phyloP scores from a whole-genome alignment of 2,888 invertebrate genomes.

The Epistrophe grossulariae region DNA sequence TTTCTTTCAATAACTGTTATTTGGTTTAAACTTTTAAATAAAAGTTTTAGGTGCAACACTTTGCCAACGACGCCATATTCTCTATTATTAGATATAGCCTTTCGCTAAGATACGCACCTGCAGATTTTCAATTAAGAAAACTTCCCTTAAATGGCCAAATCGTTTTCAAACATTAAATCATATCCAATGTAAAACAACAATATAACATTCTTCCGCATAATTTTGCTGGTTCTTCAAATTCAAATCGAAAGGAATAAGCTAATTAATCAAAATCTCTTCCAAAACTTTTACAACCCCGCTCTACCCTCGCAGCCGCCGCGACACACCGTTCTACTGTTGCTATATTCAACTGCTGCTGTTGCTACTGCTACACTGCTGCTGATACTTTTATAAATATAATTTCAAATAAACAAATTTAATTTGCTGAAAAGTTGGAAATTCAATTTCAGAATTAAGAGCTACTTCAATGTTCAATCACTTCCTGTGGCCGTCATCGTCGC shows the following conservation, averaged over 20 bases:
- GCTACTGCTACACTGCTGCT: not conserved
- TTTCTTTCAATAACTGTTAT: too few species aligned
- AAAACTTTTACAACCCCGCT: conserved; percentile 25
- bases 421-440: conserved; percentile 56
- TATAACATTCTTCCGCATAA: conserved; percentile 6
- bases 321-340: too few species aligned
- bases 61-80: too few species aligned
- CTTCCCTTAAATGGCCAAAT: not conserved
- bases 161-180: not conserved
- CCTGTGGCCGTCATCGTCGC: not conserved
- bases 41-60: too few species aligned
- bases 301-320: not conserved
- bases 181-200: conserved; percentile 21
- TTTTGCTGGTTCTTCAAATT: conserved; percentile 27
- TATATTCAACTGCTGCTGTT: not conserved
- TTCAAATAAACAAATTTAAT: conserved; percentile 60
- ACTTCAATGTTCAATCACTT: conserved; percentile 67
- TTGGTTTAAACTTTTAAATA: too few species aligned
- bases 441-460: conserved; percentile 58
- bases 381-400: conserved; percentile 53
- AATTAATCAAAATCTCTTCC: conserved; percentile 45
- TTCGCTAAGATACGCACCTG: not conserved
- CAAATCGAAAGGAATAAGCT: conserved; percentile 17
- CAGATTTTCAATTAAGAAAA: conserved; percentile 6
- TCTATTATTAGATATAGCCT: not conserved